Evolutionary conservation across 2,113 vertebrate species (phyloP).

Genomic region (Oreochromis tanganicae): DNA sequence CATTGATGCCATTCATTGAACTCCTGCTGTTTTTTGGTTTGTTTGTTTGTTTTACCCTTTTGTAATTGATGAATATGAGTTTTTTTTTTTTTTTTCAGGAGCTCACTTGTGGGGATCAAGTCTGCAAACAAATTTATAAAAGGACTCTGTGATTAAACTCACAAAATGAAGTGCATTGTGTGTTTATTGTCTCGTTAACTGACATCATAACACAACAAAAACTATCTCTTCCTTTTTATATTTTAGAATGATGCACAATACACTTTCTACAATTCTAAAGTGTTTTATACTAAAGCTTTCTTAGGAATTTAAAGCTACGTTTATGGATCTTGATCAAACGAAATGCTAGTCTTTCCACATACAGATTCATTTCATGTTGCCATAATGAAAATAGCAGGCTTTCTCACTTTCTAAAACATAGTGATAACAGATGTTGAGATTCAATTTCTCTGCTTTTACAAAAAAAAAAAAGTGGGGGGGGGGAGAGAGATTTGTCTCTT

Average conservation of each 20-base stretch:
- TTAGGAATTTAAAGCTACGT: background rate
- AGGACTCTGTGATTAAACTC: constrained; percentile 37
- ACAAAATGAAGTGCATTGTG: background rate
- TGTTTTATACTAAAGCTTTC: background rate
- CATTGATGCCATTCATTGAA: background rate
- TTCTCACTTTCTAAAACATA: background rate
- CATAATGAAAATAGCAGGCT: background rate
- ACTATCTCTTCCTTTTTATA: background rate
- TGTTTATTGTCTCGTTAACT: background rate
- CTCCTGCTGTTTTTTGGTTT: background rate
- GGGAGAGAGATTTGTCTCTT: background rate
- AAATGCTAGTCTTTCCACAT: background rate
- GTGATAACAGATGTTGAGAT: background rate
- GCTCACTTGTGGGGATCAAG: constrained; percentile 80
- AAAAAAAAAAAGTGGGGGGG: background rate
- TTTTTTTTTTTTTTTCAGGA: constrained; percentile 64
- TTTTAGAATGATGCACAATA: background rate
- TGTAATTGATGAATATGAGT: background rate
- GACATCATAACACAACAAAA: background rate
- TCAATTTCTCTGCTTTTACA: background rate
- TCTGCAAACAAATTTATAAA: constrained; percentile 82
- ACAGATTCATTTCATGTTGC: background rate
- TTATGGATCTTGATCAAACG: background rate
- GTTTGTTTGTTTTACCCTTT: background rate
- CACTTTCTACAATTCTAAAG: background rate